These are phyloP conservation scores for Calidris pygmaea DNA, from an alignment of 2,113 vertebrate genomes.

Conservation along the genomic window DNA sequence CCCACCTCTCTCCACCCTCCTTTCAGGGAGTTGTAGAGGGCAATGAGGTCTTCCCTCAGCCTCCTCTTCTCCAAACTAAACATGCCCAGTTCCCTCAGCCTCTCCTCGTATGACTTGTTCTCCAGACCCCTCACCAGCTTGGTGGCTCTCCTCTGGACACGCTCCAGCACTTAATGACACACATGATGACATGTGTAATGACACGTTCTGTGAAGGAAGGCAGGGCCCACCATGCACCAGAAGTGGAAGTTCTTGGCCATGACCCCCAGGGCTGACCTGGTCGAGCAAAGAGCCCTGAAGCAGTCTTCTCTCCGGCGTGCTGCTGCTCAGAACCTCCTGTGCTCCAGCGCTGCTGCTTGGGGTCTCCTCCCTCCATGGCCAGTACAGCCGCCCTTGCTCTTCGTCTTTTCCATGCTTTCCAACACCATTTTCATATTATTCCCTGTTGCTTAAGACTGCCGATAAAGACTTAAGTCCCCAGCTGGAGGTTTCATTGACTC, in stretches of 20 bases:
- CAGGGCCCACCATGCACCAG: background rate
- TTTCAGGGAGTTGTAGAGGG: too few species aligned
- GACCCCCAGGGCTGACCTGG: background rate
- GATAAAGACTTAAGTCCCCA: background rate
- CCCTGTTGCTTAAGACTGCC: background rate
- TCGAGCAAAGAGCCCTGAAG: background rate
- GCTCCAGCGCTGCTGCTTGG: background rate
- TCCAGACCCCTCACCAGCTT: too few species aligned
- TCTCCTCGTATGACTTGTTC: too few species aligned
- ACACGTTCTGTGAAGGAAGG: too few species aligned
- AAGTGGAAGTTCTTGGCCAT: too few species aligned
- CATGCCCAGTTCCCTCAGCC: too few species aligned
- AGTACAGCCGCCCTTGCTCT: rapidly evolving
- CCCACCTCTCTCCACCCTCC: too few species aligned
- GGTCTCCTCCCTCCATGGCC: background rate
- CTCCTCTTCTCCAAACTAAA: too few species aligned
- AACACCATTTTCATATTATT: background rate
- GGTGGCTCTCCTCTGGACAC: too few species aligned
- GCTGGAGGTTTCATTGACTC: background rate
- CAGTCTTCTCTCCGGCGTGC: background rate
- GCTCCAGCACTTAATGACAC: too few species aligned
- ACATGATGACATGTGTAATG: too few species aligned
- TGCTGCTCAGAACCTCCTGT: background rate
- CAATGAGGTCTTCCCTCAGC: too few species aligned
- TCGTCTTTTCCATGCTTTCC: background rate